These are phyloP conservation scores for Drosophila anceps DNA, from an alignment of 2,888 invertebrate species.

Conservation along the genomic window DNA sequence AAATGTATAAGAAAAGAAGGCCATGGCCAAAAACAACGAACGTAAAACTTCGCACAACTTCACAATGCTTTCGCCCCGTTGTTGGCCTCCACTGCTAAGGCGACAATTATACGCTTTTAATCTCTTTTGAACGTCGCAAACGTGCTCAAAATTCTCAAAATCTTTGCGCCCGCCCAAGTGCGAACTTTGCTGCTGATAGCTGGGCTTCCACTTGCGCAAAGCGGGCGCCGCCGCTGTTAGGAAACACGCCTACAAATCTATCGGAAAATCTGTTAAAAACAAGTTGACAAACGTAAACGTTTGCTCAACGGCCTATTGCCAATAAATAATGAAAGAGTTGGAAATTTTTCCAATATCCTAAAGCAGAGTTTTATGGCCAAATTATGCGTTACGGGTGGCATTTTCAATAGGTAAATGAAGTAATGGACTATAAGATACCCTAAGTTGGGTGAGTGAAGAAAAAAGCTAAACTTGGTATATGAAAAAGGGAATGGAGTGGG, in stretches of 20 bases:
- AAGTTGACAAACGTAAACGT: slow-evolving; percentile 7
- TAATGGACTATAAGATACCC: not conserved
- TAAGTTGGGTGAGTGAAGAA: not conserved
- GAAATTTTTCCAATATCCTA: slow-evolving; percentile 1
- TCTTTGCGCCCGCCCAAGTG: slow-evolving; percentile 54
- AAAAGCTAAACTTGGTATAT: not conserved
- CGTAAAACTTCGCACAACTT: slow-evolving; percentile 71
- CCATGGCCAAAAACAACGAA: slow-evolving; percentile 34
- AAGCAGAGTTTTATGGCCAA: not conserved
- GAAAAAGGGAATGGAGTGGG: not conserved
- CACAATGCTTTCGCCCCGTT: slow-evolving; percentile 41
- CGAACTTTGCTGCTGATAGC: slow-evolving; percentile 49
- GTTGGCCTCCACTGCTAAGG: slow-evolving; percentile 61
- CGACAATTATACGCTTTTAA: slow-evolving; percentile 82
- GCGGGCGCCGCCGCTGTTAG: not conserved
- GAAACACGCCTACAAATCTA: slow-evolving; percentile 38
- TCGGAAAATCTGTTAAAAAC: slow-evolving; percentile 24
- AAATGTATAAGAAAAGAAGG: slow-evolving; percentile 8
- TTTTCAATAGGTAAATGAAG: too few relatives aligned
- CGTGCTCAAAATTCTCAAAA: slow-evolving; percentile 80
- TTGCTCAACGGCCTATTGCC: slow-evolving; percentile 2
- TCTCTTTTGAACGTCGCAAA: slow-evolving; percentile 81
- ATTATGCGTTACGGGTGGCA: not conserved
- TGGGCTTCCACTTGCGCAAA: slow-evolving; percentile 5
- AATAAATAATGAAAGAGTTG: not conserved